Evolutionary conservation across 2,888 invertebrate genomes (phyloP), one percentile per base, ranked within the genome.

Genomic region (Bellardia bayeri): DNA sequence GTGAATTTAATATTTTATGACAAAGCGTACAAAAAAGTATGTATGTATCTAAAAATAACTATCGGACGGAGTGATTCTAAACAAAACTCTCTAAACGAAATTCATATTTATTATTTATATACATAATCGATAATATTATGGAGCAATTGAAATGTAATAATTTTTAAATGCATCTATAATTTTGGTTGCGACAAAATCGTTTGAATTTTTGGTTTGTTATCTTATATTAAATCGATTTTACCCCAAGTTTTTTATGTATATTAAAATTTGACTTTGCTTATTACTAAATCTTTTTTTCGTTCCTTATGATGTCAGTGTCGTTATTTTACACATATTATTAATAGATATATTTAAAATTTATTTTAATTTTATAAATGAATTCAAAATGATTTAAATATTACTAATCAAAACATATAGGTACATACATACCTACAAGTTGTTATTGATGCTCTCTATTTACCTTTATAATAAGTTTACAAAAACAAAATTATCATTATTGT

Each of bases 221-320:
- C 42, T 9, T 42, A 23, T 23, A 23, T 23, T 23, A 23, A 23
- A 23, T 23, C 23, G 23, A 23, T 23, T 23, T 23, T 23, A 23
- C 23, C 37, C 37, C 1, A 4, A 37, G 37, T 37, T 37, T 37
- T 37, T 1, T 37, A 6, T 37, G 3, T 37, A 37, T 4, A 37
- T 6, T 37, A 37, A 37, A 37, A 37, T 4, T 37, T 37, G 37
- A 37, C 37, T 37, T 37, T 6, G 37, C 5, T 4, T 37, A 37
- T 37, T 37, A 4, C 6, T 45, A 3, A 45, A 45, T 45, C 2
- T 45, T 9, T 45, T 45, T 23, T 23, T 23, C 23, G 23, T 23
- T 23, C 23, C 23, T 23, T 23, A 69, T 79, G 79, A 79, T 79
- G 79, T 79, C 79, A 79, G 69, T 37, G 61, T 49, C 37, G 49